These are phyloP conservation scores for Emys orbicularis DNA, from an alignment of 2,797 vertebrate species.

Conservation along the genomic window DNA sequence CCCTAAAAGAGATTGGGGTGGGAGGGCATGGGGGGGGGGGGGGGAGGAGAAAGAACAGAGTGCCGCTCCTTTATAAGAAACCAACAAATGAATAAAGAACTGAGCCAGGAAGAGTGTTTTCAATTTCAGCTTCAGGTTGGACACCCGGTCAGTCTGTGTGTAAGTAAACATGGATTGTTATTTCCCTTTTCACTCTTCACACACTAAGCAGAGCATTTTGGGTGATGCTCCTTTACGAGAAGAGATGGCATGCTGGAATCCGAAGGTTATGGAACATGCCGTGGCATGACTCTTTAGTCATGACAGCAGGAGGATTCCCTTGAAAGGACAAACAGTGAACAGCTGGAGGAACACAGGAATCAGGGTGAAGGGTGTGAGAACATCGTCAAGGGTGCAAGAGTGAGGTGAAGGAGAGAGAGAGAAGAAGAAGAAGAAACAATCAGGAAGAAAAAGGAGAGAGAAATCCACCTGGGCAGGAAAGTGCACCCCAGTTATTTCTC, in stretches of 20 bases:
- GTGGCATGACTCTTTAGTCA: background rate
- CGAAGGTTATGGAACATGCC: background rate
- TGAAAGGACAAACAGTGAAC: slow-evolving; percentile 50
- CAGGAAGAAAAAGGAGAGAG: background rate
- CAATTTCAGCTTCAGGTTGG: background rate
- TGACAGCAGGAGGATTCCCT: slow-evolving; percentile 61
- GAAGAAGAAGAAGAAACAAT: background rate
- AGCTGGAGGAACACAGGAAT: slow-evolving; percentile 50
- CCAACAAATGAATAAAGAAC: background rate
- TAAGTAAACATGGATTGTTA: slow-evolving; percentile 13
- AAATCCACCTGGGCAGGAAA: background rate
- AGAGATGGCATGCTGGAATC: background rate
- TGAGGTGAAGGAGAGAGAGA: background rate
- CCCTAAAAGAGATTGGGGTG: background rate
- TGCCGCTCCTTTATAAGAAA: background rate
- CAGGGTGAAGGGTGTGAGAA: slow-evolving; percentile 36
- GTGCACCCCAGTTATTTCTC: accelerated
- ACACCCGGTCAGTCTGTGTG: background rate
- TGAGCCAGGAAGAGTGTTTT: background rate
- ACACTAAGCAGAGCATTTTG: slow-evolving; percentile 10
- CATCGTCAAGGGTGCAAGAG: slow-evolving; percentile 18
- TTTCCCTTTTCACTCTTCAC: slow-evolving; percentile 39
- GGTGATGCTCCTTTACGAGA: background rate
- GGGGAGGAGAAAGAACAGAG: accelerated
- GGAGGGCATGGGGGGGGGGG: accelerated